Evolutionary conservation across 2,888 invertebrate genomes (phyloP), one percentile per base, ranked within the genome.

Genomic region (Sphinx pinastri): DNA sequence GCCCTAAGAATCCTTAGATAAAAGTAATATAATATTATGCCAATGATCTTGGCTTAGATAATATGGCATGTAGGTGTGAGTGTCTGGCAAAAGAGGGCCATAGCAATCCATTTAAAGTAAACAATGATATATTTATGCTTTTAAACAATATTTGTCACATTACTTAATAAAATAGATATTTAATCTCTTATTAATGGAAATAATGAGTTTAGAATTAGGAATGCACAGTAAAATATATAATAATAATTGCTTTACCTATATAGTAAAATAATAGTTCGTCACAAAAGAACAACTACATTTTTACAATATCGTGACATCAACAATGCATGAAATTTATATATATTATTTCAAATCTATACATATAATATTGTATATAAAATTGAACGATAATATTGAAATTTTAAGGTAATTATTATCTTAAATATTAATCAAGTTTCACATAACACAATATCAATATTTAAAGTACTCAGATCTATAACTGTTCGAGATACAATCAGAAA

Each of bases 301-400:
- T 55, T 55, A 55, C 55, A 19, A 55, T 19, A 11, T 19, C 19
- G 55, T 55, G 16, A 55, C 19, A 19, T 19, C 19, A 19, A 55
- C 11, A 55, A 55, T 55, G 6, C 4, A 38, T 7, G 38, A 38
- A 2, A 38, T 38, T 10, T 19, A 55, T 55, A 55, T 19, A 55
- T 19, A 54, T 16, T 54, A 54, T 54, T 54, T 54, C n/a, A 54
- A 54, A 16, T 54, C 1, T 54, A 38, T 8, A 38, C 38, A 38
- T 38, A 38, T 38, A 5, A 38, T 38, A 38, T 5, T 38, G 38
- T 52, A 70, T 60, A 60, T 60, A 47, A 63, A 63, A 49, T 63
- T 19, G 63, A 63, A 63, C 63, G 13, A 47, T 63, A 63, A 55
- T 63, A 63, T 69, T 63, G 69, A 63, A 63, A 69, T 63, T 55